These are phyloP conservation scores for Cephus pulcher DNA, from an alignment of 2,888 invertebrate genomes.

Conservation along the genomic window DNA sequence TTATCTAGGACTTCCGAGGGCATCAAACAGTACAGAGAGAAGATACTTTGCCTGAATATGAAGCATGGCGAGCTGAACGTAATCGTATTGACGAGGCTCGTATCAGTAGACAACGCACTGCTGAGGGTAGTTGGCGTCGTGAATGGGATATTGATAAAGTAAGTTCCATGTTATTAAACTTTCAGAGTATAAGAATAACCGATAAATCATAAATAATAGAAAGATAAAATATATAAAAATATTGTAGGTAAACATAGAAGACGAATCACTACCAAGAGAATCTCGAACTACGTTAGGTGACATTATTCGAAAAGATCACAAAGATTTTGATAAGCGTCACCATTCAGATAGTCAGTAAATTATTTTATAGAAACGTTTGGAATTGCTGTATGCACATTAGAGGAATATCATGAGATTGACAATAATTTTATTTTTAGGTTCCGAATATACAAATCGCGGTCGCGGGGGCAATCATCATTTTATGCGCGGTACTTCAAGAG, in stretches of 20 bases:
- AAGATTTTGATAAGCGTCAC: constrained; percentile 49
- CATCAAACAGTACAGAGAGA: constrained; percentile 36
- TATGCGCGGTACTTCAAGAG: constrained; percentile 40
- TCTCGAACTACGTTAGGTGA: constrained; percentile 25
- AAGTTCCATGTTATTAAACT: constrained; percentile 15
- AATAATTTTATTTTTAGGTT: constrained; percentile 28
- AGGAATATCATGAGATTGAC: neutral
- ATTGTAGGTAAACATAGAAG: constrained; percentile 36
- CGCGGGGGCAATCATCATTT: constrained; percentile 40
- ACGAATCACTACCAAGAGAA: constrained; percentile 32
- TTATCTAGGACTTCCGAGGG: constrained; percentile 29
- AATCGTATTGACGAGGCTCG: constrained; percentile 66
- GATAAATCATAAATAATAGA: constrained; percentile 34
- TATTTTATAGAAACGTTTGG: neutral
- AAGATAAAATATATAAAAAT: constrained; percentile 10
- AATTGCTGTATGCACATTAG: neutral
- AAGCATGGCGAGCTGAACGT: constrained; percentile 66
- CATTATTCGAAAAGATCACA: constrained; percentile 40
- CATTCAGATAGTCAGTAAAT: constrained; percentile 31
- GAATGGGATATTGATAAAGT: constrained; percentile 67
- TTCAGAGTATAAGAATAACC: constrained; percentile 31
- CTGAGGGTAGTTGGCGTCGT: constrained; percentile 66
- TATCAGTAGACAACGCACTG: constrained; percentile 64
- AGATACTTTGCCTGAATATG: constrained; percentile 57
- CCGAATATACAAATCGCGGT: constrained; percentile 39